Evolutionary conservation across 2,113 vertebrate genomes (phyloP).

Genomic region (Theristicus caerulescens): DNA sequence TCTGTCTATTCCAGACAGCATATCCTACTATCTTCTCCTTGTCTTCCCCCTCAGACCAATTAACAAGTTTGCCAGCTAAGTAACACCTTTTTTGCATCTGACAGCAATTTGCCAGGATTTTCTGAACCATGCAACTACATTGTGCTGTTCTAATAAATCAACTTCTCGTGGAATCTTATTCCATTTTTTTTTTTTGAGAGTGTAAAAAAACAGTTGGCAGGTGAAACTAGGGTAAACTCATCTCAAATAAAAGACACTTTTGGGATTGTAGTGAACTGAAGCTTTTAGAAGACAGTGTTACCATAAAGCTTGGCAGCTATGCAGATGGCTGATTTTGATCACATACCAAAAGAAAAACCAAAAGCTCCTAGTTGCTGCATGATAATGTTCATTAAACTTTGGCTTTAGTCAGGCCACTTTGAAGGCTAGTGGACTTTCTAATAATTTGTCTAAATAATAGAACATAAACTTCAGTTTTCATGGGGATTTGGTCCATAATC

Average conservation of each 20-base stretch:
- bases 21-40: neutral
- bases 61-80: neutral
- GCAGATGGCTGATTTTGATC: neutral
- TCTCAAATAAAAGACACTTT: neutral
- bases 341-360: neutral
- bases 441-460: neutral
- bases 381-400: neutral
- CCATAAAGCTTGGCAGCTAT: neutral
- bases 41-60: neutral
- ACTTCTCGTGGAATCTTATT: neutral
- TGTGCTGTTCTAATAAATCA: neutral
- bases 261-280: neutral
- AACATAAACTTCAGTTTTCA: neutral
- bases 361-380: neutral
- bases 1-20: neutral
- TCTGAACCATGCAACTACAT: fast-evolving
- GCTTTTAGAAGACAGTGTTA: neutral
- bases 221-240: neutral
- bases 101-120: neutral
- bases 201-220: neutral
- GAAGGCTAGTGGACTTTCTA: neutral
- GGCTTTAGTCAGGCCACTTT: neutral
- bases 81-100: neutral
- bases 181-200: neutral
- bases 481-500: neutral